These are phyloP conservation scores for Hemiprocne comata DNA, from an alignment of 2,113 vertebrate species.

Conservation along the genomic window DNA sequence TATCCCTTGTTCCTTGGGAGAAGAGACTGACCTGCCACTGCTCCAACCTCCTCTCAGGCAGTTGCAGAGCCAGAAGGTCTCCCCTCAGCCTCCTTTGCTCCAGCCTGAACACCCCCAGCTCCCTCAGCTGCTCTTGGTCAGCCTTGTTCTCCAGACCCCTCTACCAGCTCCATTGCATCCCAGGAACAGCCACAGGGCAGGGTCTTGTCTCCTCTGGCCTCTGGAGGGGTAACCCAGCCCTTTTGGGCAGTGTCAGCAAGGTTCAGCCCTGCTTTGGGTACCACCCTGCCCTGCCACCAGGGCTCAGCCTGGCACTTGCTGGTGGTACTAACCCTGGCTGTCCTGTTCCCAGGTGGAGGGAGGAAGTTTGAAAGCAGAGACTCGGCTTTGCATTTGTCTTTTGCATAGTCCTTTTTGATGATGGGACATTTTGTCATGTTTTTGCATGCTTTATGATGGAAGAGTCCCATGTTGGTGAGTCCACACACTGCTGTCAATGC, in stretches of 20 bases:
- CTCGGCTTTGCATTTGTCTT: background rate
- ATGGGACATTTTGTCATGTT: accelerated
- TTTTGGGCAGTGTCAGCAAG: background rate
- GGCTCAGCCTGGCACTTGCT: background rate
- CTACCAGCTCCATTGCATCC: background rate
- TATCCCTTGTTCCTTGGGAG: too few species aligned
- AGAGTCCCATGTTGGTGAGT: too few species aligned
- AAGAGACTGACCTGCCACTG: too few species aligned
- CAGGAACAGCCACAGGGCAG: background rate
- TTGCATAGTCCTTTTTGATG: background rate
- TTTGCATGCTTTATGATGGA: background rate
- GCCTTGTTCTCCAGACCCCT: too few species aligned
- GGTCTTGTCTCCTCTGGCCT: background rate
- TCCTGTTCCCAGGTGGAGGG: background rate
- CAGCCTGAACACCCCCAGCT: too few species aligned
- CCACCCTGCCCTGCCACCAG: too few species aligned
- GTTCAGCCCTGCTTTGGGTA: background rate
- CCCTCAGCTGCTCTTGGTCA: too few species aligned
- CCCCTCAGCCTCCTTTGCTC: too few species aligned
- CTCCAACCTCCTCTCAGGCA: too few species aligned
- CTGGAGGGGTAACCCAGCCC: background rate
- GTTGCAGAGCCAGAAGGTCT: too few species aligned
- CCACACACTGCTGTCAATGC: background rate
- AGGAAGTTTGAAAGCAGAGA: background rate
- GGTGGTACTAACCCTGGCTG: background rate